Base-by-base conservation (phyloP, 2,113 vertebrate genomes). In the Syrrhaptes paradoxus region DNA sequence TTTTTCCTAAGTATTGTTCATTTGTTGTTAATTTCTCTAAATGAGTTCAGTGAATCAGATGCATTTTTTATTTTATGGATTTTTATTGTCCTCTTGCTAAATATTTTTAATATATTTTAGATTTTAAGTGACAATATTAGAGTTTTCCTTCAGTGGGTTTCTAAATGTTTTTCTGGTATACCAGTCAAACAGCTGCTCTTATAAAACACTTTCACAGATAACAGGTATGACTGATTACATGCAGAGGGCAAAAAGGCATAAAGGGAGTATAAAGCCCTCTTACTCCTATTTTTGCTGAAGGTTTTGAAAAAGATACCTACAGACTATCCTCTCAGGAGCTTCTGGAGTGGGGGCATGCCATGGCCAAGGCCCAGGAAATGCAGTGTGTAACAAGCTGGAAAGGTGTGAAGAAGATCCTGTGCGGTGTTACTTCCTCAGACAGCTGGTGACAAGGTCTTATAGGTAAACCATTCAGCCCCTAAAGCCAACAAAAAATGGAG, bases 71-170 rank as follows among this genome's bases (percentile, higher is more conserved):
- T 94, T 78, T 95, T 77, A 58, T 85, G 34, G 17, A 58, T 78
- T 91, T 95, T 93, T 70, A 67, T 85, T 92, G 38, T 43, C 24
- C 17, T 89, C 62, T 86, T 89, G 15, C 63, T 92, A 80, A 81
- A 61, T 91, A 94, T 63, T 94, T 89, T 85, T 85, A 80, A 49
- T 68, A 89, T 8, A 13, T 5, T 1, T 51, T 89, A 71, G 21
- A 66, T 73, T 75, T 82, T 59, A 67, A 62, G 21, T 62, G 11
- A 62, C 48, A 75, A 62, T 61, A 46, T 46, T 62, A 26, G 28
- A 77, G 18, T 17, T 89, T 83, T 68, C 20, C 7, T 17, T 72
- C 41, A 43, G 21, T 65, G 28, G 36, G 52, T 72, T 85, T 58
- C 36, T 91, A 67, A 85, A 65, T 1, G 0, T 70, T 88, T 66